These are phyloP conservation scores for Heliconius himera DNA, from an alignment of 1,140 invertebrate genomes.

Conservation along the genomic window DNA sequence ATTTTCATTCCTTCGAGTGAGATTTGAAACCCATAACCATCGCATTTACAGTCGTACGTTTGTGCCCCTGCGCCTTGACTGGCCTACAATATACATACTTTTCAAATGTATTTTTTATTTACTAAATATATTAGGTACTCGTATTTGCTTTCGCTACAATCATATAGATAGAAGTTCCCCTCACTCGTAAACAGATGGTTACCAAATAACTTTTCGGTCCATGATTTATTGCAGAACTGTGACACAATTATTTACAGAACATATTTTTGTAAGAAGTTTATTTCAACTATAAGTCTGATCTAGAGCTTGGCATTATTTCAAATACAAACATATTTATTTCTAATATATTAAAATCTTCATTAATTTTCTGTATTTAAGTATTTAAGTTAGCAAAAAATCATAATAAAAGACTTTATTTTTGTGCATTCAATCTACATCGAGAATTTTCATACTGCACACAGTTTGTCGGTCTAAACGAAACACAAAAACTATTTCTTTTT, in stretches of 20 bases:
- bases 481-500: too few relatives aligned
- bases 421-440: too few relatives aligned
- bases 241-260: constrained; percentile 10
- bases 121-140: neutral
- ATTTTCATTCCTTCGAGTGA: neutral
- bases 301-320: neutral
- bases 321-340: neutral
- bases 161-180: neutral
- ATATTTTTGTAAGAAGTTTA: constrained; percentile 8
- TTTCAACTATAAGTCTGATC: neutral
- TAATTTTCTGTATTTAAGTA: too few relatives aligned
- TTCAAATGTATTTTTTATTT: neutral
- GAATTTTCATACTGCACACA: too few relatives aligned
- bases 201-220: constrained; percentile 3
- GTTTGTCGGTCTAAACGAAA: too few relatives aligned
- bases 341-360: neutral
- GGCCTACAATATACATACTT: neutral
- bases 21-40: neutral
- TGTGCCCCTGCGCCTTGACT: neutral
- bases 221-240: constrained; percentile 5
- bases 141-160: neutral
- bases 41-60: neutral
- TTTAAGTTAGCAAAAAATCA: too few relatives aligned
- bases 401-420: too few relatives aligned
- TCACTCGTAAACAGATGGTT: constrained; percentile 7